Base-by-base conservation (phyloP, 2,113 vertebrate genomes). In the Lampris incognitus region DNA sequence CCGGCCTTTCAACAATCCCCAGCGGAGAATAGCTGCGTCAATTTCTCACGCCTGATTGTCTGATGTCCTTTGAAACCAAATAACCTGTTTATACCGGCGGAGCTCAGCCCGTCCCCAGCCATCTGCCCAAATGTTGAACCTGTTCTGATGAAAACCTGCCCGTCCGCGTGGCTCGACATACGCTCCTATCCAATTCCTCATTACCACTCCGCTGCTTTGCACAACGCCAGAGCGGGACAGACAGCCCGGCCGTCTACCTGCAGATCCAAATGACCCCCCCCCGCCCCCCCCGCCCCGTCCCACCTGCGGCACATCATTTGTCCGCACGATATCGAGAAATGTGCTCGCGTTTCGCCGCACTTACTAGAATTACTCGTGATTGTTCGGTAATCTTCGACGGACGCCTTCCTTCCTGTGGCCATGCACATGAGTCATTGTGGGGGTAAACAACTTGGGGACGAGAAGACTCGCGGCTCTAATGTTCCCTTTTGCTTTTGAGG, bases 31-130 rank as follows among this genome's bases (percentile, higher is more conserved):
- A 74, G 69, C 66, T 69, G 36, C 82, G 84, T 85, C 83, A 80
- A 73, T 74, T 79, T 72, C 58, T 82, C 82, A 71, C 58, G 54
- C 74, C 46, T 66, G 9, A 78, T 76, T 75, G 69, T 70, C 77
- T 83, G 74, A 85, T 84, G 81, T 62, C 74, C 66, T 81, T 83
- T 84, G 75, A 82, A 80, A 82, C 66, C 78, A 81, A 85, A 87
- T 50, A 84, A 76, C 66, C 72, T 69, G 55, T 74, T 68, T 79
- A 82, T 82, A 74, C 84, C 81, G 74, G 78, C 1, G n/a, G 69
- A 83, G 41, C 64, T 54, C 57, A 46, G 41, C n/a, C 6, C 56
- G 66, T 79, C 74, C 73, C 11, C 37, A 51, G 58, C 78, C 82
- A 73, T 89, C 75, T 81, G 83, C 65, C 62, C 60, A 49, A 74